Evolutionary conservation across 2,797 vertebrate species (phyloP).

Genomic region (Pygocentrus nattereri): DNA sequence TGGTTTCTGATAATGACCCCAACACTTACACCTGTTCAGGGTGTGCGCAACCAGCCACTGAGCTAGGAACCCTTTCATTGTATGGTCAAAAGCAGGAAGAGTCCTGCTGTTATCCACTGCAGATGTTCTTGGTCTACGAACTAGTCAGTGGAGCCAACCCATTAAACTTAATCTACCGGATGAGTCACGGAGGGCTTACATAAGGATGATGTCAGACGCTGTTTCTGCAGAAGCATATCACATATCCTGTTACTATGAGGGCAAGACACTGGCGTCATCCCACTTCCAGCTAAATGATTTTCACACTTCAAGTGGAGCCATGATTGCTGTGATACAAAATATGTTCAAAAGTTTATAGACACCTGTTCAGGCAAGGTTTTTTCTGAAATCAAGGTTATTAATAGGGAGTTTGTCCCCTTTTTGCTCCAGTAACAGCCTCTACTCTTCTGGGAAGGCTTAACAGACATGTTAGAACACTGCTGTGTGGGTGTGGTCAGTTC

Average conservation of each 20-base stretch:
- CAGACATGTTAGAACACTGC: no score
- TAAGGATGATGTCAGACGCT: background rate
- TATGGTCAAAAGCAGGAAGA: background rate
- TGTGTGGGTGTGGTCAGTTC: no score
- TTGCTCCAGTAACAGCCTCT: no score
- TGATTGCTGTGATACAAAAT: background rate
- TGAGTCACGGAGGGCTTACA: background rate
- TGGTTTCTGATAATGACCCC: no score
- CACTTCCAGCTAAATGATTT: background rate
- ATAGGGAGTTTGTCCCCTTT: no score
- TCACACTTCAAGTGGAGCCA: background rate
- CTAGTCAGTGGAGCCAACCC: background rate
- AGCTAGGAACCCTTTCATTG: background rate
- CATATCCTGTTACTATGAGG: background rate
- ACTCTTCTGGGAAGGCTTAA: no score
- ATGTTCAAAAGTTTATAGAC: no score
- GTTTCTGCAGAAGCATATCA: background rate
- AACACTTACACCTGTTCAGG: no score
- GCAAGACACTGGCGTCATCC: background rate
- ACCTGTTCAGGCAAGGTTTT: no score
- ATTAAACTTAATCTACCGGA: background rate
- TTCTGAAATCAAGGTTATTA: no score
- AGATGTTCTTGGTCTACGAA: background rate
- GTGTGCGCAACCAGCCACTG: no score
- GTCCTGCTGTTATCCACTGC: background rate